A percentile compares a stretch with the other conserved stretches of the same genome.
Conservation (phyloP, 2,797 vertebrate genomes). For the Peromyscus eremicus region DNA sequence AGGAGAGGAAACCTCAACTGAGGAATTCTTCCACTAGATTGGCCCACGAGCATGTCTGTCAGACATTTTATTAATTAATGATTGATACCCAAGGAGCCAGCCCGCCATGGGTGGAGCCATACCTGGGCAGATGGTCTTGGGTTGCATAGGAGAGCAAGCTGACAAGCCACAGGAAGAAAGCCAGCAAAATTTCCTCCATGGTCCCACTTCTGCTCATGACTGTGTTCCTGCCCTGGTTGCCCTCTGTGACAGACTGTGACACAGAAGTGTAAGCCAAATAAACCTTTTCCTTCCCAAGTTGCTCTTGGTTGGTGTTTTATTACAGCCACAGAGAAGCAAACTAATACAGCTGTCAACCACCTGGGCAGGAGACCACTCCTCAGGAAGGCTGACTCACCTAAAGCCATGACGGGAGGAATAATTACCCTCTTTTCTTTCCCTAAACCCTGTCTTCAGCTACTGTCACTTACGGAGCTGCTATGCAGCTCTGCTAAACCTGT, state of each 20-base stretch:
- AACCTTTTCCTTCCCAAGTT: background rate
- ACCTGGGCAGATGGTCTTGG: background rate
- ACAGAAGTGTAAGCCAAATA: background rate
- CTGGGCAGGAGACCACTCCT: background rate
- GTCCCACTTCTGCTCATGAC: background rate
- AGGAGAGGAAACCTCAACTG: background rate
- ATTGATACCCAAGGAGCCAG: background rate
- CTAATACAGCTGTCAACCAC: background rate
- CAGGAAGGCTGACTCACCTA: background rate
- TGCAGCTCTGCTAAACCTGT: background rate
- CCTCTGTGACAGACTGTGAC: background rate
- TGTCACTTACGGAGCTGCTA: background rate
- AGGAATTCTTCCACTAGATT: background rate
- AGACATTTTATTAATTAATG: background rate
- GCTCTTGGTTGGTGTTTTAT: background rate
- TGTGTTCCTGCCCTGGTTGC: background rate
- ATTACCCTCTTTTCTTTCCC: background rate
- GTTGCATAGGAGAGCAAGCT: background rate
- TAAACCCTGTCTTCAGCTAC: background rate
- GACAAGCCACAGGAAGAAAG: background rate
- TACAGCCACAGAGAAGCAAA: background rate
- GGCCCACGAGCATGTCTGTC: background rate
- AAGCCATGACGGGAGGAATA: background rate
- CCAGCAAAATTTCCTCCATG: background rate
- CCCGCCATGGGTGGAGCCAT: background rate